Evolutionary conservation across 2,797 vertebrate species (phyloP).

Genomic region (Enteromius fasciolatus): DNA sequence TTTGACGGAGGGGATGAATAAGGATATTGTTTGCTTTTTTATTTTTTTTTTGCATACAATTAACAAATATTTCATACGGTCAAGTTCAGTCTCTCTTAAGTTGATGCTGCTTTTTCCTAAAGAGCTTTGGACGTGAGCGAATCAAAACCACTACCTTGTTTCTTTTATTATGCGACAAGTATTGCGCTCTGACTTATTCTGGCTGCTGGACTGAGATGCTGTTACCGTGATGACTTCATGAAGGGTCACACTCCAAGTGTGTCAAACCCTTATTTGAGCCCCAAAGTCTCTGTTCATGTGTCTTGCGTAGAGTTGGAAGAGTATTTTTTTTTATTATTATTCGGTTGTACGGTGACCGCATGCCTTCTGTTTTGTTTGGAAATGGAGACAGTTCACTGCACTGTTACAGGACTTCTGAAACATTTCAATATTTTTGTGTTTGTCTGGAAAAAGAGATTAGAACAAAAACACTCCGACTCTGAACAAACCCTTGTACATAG

Average conservation of each 20-base stretch:
- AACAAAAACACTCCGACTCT: slow-evolving; percentile 1
- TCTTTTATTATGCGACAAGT: background rate
- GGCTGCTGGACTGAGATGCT: slow-evolving; percentile 29
- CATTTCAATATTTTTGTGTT: slow-evolving; percentile 1
- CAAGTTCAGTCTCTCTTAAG: slow-evolving; percentile 15
- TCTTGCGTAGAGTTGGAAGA: slow-evolving; percentile 31
- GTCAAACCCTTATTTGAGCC: background rate
- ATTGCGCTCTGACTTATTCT: background rate
- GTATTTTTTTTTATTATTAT: slow-evolving; percentile 57
- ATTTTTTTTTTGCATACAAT: background rate
- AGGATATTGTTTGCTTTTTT: background rate
- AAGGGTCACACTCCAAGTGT: slow-evolving; percentile 22
- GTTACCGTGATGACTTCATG: background rate
- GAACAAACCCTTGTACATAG: slow-evolving; percentile 32
- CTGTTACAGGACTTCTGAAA: slow-evolving; percentile 46
- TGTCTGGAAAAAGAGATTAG: background rate
- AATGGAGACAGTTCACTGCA: slow-evolving; percentile 58
- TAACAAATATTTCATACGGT: background rate
- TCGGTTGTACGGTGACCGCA: slow-evolving; percentile 48
- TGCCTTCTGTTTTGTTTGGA: slow-evolving; percentile 35
- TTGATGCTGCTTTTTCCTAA: slow-evolving; percentile 29
- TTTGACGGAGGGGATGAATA: background rate
- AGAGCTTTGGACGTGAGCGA: background rate
- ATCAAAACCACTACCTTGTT: slow-evolving; percentile 41
- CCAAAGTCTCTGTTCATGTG: slow-evolving; percentile 10